Conservation (phyloP, 2,888 invertebrate species). For the Drosophila robusta region DNA sequence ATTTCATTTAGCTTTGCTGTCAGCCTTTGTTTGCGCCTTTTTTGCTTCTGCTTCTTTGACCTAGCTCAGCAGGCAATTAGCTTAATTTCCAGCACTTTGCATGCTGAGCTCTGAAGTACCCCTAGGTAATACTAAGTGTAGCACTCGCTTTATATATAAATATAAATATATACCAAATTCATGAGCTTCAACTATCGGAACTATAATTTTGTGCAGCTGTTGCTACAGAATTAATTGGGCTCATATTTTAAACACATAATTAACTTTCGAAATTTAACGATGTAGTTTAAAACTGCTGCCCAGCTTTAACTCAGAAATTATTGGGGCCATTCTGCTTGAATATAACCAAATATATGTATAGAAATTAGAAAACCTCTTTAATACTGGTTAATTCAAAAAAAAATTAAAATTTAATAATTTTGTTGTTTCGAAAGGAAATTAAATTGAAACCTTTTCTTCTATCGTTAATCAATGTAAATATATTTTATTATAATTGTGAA, state of each 20-base stretch:
- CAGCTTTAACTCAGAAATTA: not conserved
- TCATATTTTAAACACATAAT: not conserved
- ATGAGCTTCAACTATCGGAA: slow-evolving; percentile 13
- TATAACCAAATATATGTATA: not conserved
- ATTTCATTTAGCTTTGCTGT: slow-evolving; percentile 19
- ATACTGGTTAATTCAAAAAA: too few relatives aligned
- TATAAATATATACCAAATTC: slow-evolving; percentile 3
- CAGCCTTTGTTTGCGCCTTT: slow-evolving; percentile 9
- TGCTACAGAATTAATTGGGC: slow-evolving; percentile 5
- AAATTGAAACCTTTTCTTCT: too few relatives aligned
- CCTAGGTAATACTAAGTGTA: slow-evolving; percentile 1
- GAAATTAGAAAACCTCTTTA: too few relatives aligned
- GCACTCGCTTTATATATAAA: slow-evolving; percentile 3
- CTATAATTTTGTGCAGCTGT: slow-evolving; percentile 32
- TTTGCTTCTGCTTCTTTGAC: not conserved
- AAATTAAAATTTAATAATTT: too few relatives aligned
- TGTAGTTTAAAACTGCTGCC: not conserved
- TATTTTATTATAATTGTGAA: too few relatives aligned
- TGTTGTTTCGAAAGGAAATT: too few relatives aligned
- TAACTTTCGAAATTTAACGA: too few relatives aligned
- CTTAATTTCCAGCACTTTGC: slow-evolving; percentile 46
- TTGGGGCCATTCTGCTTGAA: not conserved
- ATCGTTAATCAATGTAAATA: too few relatives aligned
- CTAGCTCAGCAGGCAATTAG: slow-evolving; percentile 55
- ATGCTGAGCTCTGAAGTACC: slow-evolving; percentile 17